Evolutionary conservation across 2,888 invertebrate species (phyloP).

Genomic region (Rhabditophanes sp.): DNA sequence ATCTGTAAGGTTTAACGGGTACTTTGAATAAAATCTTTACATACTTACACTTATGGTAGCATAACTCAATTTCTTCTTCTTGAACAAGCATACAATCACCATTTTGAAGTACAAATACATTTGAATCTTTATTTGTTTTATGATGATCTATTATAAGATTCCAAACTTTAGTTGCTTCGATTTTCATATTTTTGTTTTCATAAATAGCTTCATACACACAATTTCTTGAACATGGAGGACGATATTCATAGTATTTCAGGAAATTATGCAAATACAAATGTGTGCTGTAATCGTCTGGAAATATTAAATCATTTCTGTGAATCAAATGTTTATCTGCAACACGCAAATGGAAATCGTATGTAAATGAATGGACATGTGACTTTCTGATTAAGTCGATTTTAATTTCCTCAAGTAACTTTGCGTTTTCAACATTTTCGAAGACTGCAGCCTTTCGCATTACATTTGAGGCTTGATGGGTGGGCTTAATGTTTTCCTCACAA

Average conservation of each 20-base stretch:
- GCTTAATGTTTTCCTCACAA: neutral
- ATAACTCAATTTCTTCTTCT: neutral
- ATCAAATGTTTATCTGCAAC: conserved; percentile 19
- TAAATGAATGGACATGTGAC: conserved; percentile 40
- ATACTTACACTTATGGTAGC: conserved; percentile 17
- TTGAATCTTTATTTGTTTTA: neutral
- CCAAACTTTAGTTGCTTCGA: neutral
- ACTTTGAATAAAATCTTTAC: no score
- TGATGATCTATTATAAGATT: neutral
- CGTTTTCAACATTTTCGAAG: neutral
- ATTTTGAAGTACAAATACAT: neutral
- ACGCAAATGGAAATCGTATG: conserved; percentile 39
- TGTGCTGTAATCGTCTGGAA: conserved; percentile 54
- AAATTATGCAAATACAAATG: conserved; percentile 62
- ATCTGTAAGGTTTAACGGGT: no score
- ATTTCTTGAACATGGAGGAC: conserved; percentile 62
- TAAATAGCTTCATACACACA: conserved; percentile 55
- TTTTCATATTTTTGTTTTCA: no score
- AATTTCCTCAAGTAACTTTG: conserved; percentile 7
- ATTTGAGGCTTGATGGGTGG: neutral
- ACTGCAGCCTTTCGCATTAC: no score
- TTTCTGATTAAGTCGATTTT: conserved; percentile 15
- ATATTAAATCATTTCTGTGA: conserved; percentile 14
- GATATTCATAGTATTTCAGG: conserved; percentile 60
- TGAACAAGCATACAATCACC: neutral